Evolutionary conservation across 2,888 invertebrate species (phyloP), one percentile per base, ranked within the genome.

Genomic region (Pseudolycoriella hygida): DNA sequence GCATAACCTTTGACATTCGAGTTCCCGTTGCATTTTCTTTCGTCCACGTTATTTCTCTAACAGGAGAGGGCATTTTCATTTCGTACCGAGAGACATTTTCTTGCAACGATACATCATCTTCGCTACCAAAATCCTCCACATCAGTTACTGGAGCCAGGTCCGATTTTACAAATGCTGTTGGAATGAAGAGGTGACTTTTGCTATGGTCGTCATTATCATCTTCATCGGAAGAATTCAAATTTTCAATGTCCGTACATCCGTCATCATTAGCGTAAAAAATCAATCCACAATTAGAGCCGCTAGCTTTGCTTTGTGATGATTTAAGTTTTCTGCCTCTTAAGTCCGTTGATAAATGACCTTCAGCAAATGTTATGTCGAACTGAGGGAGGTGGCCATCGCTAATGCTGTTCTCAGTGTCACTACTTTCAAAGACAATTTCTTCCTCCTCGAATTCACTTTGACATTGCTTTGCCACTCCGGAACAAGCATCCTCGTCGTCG

Each of bases 201-300:
- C n/a, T n/a, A n/a, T n/a, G n/a, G n/a, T n/a, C 57, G 40, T 18
- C 17, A 18, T 44, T 34, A 15, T 40, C 44, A 11, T 47, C 60
- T 30, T 62, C 59, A 37, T 48, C 46, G 20, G 46, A 46, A 25
- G 61, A 60, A 45, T 67, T 62, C n/a, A 70, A 54, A 50, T 65
- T 63, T 54, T 71, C 71, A 14, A 66, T 55, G 53, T 71, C 70
- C 4, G 71, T 71, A 2, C 64, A 17, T 1, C 59, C 61, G 40
- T 67, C 58, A 41, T 55, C 43, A 30, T 49, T 53, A 34, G 12
- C n/a, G 34, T 5, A 5, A 3, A 34, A 5, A 3, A 5, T 12
- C 12, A 34, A 4, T 4, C 6, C 34, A 14, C 12, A 14, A 10
- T 14, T 37, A 37, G 4, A 8, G 30, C 17, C 3, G 3, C 31